These are phyloP conservation scores for Danionella cerebrum DNA, from an alignment of 2,113 vertebrate genomes.

Conservation along the genomic window DNA sequence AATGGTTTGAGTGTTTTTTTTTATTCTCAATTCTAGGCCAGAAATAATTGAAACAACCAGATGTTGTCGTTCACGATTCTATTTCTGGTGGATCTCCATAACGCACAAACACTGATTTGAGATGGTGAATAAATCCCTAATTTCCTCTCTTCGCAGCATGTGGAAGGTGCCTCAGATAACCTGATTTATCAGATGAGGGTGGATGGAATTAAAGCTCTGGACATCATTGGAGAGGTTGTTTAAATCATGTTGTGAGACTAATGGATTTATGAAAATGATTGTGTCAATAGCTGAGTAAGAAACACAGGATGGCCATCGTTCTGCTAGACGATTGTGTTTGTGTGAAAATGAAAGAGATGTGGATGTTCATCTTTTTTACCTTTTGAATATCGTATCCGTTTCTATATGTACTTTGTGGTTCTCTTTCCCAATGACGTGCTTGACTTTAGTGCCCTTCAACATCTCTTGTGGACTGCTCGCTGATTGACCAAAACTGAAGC, in stretches of 20 bases:
- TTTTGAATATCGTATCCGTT: too few species aligned
- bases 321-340: background rate
- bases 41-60: too few species aligned
- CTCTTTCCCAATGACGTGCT: too few species aligned
- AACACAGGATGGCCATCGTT: background rate
- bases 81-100: too few species aligned
- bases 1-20: too few species aligned
- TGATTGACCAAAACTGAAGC: too few species aligned
- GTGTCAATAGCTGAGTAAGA: conserved; percentile 68
- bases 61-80: too few species aligned
- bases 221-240: conserved; percentile 65
- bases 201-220: conserved; percentile 64
- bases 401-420: too few species aligned
- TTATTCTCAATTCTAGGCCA: too few species aligned
- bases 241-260: conserved; percentile 64
- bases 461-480: too few species aligned
- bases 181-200: conserved; percentile 69
- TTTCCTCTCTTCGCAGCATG: conserved; percentile 62
- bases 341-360: background rate
- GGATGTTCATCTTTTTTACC: too few species aligned
- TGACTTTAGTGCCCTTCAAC: too few species aligned
- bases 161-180: conserved; percentile 66
- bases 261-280: conserved; percentile 71
- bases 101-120: conserved; percentile 41
- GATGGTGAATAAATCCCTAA: conserved; percentile 68